Evolutionary conservation across 35 echinoderm and acorn worm genomes (phyloP).

Genomic region (Holothuria glaberrima): DNA sequence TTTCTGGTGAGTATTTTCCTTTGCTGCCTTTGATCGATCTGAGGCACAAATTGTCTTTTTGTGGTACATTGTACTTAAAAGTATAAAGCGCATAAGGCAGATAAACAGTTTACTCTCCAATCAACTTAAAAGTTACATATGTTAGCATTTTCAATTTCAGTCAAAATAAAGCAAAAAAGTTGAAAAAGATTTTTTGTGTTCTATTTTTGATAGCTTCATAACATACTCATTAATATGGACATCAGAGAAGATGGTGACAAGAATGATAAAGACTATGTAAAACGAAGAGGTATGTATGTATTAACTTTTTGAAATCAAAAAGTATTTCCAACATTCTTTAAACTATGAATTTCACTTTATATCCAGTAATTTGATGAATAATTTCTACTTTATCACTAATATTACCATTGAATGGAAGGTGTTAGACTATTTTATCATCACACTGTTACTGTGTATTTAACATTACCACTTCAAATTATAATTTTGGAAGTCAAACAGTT

Average conservation of each 20-base stretch:
- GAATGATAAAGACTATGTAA: constrained; percentile 70
- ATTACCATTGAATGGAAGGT: no score
- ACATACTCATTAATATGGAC: constrained; percentile 96
- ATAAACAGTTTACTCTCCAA: not conserved
- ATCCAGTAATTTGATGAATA: no score
- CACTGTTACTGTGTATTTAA: no score
- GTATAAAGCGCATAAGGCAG: not conserved
- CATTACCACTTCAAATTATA: no score
- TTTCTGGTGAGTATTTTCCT: constrained; percentile 76
- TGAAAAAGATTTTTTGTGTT: not conserved
- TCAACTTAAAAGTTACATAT: not conserved
- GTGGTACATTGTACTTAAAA: not conserved
- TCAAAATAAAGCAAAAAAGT: not conserved
- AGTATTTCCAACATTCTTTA: no score
- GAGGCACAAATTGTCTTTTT: no score
- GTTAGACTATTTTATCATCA: no score
- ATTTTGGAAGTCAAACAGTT: no score
- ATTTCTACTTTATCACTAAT: no score
- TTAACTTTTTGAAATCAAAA: no score
- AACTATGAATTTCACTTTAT: no score
- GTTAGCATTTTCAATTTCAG: not conserved
- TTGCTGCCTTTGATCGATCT: no score
- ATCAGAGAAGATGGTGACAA: constrained; percentile 70
- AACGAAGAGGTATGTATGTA: constrained; percentile 69
- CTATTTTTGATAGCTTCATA: constrained; percentile 66